phyloP scores from a whole-genome alignment of 2,113 vertebrate species.

The Cephalopterus ornatus region DNA sequence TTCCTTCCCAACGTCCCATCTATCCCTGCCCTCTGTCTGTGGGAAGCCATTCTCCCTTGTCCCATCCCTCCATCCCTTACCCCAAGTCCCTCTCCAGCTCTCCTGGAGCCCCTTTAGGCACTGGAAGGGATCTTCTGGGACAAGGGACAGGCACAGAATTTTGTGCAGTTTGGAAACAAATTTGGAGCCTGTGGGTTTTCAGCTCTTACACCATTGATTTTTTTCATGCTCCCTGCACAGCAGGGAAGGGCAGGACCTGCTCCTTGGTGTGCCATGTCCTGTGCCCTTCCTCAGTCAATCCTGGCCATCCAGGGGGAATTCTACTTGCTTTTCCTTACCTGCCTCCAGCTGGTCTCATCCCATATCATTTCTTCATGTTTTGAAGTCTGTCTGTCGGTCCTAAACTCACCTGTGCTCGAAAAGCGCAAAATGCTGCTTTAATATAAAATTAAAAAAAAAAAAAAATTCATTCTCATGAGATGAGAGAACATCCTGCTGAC shows the following conservation, averaged over 20 bases:
- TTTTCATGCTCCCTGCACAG: background rate
- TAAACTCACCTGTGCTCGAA: background rate
- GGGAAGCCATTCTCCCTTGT: background rate
- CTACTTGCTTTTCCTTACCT: background rate
- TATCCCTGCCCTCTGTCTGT: background rate
- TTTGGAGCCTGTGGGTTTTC: background rate
- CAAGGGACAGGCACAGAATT: background rate
- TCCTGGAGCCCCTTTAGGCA: background rate
- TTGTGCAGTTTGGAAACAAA: background rate
- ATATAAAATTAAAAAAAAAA: background rate
- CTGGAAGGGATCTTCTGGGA: background rate
- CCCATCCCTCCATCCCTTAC: too few species aligned
- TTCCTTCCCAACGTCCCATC: background rate
- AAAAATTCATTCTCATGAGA: fast-evolving
- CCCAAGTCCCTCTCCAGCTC: too few species aligned
- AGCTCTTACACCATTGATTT: background rate
- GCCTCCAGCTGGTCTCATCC: background rate
- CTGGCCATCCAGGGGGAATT: background rate
- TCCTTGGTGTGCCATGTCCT: fast-evolving
- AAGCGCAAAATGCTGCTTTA: background rate
- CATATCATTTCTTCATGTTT: fast-evolving
- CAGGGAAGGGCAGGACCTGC: background rate
- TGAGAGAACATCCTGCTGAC: fast-evolving
- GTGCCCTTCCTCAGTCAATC: too few species aligned
- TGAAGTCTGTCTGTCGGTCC: background rate